Percentiles rank a stretch among this genome's conserved stretches.
Evolutionary conservation across 2,888 invertebrate species (phyloP).

Genomic region (Dilophus febrilis): DNA sequence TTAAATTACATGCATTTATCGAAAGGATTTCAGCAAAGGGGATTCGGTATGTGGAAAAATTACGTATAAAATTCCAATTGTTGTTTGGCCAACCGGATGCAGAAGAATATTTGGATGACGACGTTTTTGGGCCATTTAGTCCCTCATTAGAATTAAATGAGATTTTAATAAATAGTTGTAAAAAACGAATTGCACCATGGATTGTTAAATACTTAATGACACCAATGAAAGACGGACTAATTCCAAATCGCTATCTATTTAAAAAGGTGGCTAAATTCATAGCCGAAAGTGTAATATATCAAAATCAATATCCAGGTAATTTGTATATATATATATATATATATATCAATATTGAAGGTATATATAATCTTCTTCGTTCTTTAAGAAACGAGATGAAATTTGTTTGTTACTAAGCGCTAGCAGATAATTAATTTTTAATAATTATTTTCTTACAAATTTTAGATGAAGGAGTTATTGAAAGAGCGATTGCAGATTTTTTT

Average conservation of each 20-base stretch:
- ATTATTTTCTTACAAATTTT: conserved; percentile 4
- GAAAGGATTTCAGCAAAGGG: conserved; percentile 19
- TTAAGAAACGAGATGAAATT: too few relatives aligned
- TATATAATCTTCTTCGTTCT: not conserved
- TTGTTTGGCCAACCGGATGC: conserved; percentile 24
- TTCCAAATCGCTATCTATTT: conserved; percentile 23
- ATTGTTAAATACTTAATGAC: conserved; percentile 23
- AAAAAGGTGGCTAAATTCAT: conserved; percentile 23
- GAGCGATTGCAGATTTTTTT: conserved; percentile 21
- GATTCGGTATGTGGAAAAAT: conserved; percentile 19
- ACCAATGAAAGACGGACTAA: conserved; percentile 22
- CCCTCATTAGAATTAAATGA: conserved; percentile 24
- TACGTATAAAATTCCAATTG: conserved; percentile 17
- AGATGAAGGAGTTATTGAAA: conserved; percentile 18
- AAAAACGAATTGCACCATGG: conserved; percentile 25
- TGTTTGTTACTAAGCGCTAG: too few relatives aligned
- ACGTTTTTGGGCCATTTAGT: conserved; percentile 22
- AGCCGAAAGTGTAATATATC: conserved; percentile 18
- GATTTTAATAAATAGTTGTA: conserved; percentile 20
- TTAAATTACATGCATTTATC: conserved; percentile 17
- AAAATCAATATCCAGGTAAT: conserved; percentile 22
- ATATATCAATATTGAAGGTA: not conserved
- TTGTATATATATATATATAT: not conserved
- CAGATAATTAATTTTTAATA: too few relatives aligned
- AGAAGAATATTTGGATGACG: conserved; percentile 12